phyloP scores from a whole-genome alignment of 2,113 vertebrate genomes.

The Ascaphus truei region DNA sequence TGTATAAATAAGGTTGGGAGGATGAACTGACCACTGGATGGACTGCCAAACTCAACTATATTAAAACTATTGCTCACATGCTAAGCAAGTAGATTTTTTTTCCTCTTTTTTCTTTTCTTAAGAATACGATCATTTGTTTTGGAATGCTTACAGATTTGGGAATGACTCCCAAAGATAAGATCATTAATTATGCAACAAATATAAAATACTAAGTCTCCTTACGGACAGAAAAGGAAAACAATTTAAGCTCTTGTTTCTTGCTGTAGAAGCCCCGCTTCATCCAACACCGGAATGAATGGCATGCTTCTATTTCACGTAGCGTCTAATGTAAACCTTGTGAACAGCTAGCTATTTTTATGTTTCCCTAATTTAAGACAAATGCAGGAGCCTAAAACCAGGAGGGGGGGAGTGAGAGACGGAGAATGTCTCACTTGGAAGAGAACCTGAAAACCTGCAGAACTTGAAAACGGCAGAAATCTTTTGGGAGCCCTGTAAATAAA shows the following conservation, averaged over 20 bases:
- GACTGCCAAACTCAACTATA: not conserved
- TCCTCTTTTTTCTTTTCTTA: no score
- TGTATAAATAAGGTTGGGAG: not conserved
- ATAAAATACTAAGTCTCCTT: not conserved
- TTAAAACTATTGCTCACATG: not conserved
- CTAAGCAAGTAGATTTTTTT: no score
- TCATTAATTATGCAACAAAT: constrained; percentile 14
- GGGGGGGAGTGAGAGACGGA: constrained; percentile 13
- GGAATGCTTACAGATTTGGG: constrained; percentile 3
- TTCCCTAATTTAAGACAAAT: constrained; percentile 31
- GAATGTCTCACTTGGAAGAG: constrained; percentile 8
- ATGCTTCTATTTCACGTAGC: constrained; percentile 5
- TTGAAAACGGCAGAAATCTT: constrained; percentile 18
- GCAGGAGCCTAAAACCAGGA: constrained; percentile 5
- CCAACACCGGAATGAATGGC: not conserved
- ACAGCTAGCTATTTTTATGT: constrained; percentile 8
- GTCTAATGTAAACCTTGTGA: constrained; percentile 31
- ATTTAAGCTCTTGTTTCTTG: not conserved
- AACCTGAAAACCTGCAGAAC: constrained; percentile 10
- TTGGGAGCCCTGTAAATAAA: constrained; percentile 2
- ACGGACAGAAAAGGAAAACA: not conserved
- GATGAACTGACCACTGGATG: not conserved
- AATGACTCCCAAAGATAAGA: constrained; percentile 6
- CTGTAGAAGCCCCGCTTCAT: not conserved
- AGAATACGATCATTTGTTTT: not conserved